A percentile compares a stretch with the other conserved stretches of the same genome.
These are phyloP conservation scores for Mesorhabditis spiculigera DNA, from an alignment of 2,888 invertebrate genomes.

Conservation along the genomic window DNA sequence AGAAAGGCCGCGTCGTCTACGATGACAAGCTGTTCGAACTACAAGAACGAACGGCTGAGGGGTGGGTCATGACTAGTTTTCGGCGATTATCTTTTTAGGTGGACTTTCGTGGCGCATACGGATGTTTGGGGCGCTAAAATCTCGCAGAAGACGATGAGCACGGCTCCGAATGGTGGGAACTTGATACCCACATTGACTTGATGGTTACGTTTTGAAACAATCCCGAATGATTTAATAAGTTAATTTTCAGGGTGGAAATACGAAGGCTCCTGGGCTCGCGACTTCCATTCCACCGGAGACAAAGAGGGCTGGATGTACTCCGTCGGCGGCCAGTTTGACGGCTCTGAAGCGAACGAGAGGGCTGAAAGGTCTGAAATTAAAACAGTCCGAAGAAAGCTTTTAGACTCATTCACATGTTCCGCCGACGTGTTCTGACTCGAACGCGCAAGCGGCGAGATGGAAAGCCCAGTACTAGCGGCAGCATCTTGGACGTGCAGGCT, in stretches of 20 bases:
- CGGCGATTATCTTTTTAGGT: conserved; percentile 15
- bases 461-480: no score
- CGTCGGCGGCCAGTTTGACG: conserved; percentile 33
- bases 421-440: conserved; percentile 26
- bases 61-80: background rate
- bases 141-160: conserved; percentile 14
- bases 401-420: conserved; percentile 23
- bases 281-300: conserved; percentile 42
- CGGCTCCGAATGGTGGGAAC: conserved; percentile 14
- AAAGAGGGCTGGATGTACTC: conserved; percentile 49
- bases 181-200: background rate
- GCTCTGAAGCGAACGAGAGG: conserved; percentile 15
- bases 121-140: conserved; percentile 37
- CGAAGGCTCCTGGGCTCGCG: conserved; percentile 36
- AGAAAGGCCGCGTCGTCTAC: conserved; percentile 18
- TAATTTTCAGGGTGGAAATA: conserved; percentile 34
- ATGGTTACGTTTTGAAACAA: background rate
- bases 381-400: conserved; percentile 9
- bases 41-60: conserved; percentile 18
- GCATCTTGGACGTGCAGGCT: background rate
- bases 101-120: conserved; percentile 28
- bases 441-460: conserved; percentile 10
- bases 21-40: conserved; percentile 32
- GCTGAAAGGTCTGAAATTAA: conserved; percentile 10
- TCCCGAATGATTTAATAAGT: background rate